phyloP scores from a whole-genome alignment of 2,113 vertebrate genomes.

The Colinus virginianus region DNA sequence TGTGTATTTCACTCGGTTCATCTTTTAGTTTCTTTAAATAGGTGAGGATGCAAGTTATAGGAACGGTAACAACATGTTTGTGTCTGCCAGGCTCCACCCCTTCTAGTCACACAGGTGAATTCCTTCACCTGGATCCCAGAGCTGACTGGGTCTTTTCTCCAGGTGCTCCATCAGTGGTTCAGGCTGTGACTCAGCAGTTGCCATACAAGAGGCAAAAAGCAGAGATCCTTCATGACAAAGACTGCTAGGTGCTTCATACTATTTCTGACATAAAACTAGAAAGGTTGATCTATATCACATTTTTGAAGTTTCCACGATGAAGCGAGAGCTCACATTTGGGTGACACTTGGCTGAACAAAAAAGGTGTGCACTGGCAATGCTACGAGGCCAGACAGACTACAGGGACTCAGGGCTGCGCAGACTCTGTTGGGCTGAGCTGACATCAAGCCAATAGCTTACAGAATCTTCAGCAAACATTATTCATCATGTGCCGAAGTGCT shows the following conservation, averaged over 20 bases:
- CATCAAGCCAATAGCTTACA: accelerated
- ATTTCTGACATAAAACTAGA: no score
- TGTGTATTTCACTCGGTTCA: neutral
- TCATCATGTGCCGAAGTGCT: neutral
- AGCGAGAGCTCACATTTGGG: neutral
- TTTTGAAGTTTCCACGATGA: neutral
- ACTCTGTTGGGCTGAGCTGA: neutral
- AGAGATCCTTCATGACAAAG: neutral
- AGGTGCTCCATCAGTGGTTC: no score
- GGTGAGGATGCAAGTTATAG: neutral
- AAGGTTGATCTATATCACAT: neutral
- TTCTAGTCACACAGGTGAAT: no score
- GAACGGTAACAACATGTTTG: neutral
- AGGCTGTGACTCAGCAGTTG: no score
- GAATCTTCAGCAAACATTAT: neutral
- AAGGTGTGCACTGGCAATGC: neutral
- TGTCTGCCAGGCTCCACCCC: no score
- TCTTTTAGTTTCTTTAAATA: constrained; percentile 9
- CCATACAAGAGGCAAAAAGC: neutral
- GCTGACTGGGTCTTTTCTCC: no score
- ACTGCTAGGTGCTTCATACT: neutral
- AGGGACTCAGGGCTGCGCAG: neutral
- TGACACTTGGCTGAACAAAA: neutral
- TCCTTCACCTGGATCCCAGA: no score
- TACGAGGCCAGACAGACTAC: neutral